These are phyloP conservation scores for Motacilla alba DNA, from an alignment of 2,113 vertebrate genomes.

Conservation along the genomic window DNA sequence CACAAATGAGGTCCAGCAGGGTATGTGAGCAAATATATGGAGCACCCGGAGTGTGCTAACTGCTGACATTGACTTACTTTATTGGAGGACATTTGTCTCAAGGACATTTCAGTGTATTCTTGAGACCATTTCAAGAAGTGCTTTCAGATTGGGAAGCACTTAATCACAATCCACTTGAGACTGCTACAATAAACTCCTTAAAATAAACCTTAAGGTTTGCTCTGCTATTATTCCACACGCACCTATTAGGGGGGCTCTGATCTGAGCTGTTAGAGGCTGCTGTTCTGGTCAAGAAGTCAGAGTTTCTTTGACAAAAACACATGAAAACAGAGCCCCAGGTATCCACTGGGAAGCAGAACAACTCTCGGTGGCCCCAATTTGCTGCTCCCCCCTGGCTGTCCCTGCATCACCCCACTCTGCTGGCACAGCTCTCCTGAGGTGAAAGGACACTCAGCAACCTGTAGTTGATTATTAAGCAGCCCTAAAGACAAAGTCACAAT, in stretches of 20 bases:
- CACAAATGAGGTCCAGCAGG: not conserved
- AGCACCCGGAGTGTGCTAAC: not conserved
- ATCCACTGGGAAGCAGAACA: not conserved
- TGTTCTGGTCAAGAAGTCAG: not conserved
- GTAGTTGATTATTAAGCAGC: not conserved
- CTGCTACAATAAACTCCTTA: not conserved
- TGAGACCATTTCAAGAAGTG: not conserved
- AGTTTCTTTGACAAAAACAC: not conserved
- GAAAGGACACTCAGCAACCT: not conserved
- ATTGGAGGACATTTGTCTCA: not conserved
- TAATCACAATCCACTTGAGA: not conserved
- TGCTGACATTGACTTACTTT: slow-evolving; percentile 3
- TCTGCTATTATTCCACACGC: not conserved
- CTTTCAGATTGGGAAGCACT: not conserved
- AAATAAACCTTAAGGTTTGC: not conserved
- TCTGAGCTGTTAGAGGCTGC: not conserved
- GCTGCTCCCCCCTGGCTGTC: not conserved
- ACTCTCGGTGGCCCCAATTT: not conserved
- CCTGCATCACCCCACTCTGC: not conserved
- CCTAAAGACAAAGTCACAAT: not conserved
- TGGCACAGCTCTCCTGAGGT: not conserved
- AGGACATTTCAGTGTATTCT: not conserved
- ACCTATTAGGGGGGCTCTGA: not conserved
- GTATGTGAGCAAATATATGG: not conserved
- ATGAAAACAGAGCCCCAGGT: not conserved